These are phyloP conservation scores for Hemitrygon akajei DNA, from an alignment of 2,797 vertebrate genomes.

Conservation along the genomic window DNA sequence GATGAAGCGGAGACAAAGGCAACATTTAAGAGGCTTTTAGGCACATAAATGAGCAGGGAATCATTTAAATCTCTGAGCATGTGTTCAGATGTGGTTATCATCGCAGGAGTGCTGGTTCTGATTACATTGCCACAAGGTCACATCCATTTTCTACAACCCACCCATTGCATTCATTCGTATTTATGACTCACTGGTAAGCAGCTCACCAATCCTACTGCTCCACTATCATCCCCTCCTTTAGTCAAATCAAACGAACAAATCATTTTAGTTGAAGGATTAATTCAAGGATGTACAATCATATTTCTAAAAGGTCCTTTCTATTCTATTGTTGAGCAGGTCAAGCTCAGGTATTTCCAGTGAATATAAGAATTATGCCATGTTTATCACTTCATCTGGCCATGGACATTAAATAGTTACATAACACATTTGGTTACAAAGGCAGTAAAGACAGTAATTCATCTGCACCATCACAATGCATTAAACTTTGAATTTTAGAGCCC, in stretches of 20 bases:
- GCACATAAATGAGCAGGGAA: no score
- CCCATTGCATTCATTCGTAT: neutral
- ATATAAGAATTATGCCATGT: neutral
- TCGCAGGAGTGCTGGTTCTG: neutral
- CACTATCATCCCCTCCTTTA: neutral
- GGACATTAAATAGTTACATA: neutral
- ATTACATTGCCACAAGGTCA: neutral
- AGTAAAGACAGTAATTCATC: neutral
- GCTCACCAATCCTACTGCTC: neutral
- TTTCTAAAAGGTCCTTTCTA: neutral
- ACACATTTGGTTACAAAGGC: neutral
- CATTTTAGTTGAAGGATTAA: neutral
- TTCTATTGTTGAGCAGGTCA: neutral
- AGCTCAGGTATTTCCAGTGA: neutral
- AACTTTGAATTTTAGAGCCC: neutral
- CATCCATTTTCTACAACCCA: neutral
- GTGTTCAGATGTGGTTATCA: neutral
- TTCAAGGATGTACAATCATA: neutral
- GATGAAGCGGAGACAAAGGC: no score
- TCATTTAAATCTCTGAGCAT: no score
- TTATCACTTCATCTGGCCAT: neutral
- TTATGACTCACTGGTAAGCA: neutral
- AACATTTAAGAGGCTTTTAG: no score
- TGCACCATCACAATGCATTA: conserved; percentile 6
- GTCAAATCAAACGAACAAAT: neutral